Conservation (phyloP, 2,797 vertebrate genomes). For the Coilia nasus region DNA sequence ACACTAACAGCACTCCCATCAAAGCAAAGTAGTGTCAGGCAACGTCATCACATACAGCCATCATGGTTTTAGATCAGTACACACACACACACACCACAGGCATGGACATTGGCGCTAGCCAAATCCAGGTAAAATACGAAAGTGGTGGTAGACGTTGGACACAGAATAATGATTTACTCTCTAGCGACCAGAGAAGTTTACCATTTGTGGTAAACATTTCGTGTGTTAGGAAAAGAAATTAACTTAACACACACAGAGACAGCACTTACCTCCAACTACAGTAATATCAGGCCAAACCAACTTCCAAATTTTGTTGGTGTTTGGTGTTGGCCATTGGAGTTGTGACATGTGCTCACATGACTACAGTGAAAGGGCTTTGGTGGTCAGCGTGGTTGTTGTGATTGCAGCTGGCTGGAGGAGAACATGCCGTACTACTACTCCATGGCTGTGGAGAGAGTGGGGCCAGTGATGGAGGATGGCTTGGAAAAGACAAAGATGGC, state of each 20-base stretch:
- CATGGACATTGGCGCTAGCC: too few relatives aligned
- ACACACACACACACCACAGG: too few relatives aligned
- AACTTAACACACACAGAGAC: neutral
- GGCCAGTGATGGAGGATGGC: conserved; percentile 76
- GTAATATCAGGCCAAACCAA: neutral
- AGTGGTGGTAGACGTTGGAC: too few relatives aligned
- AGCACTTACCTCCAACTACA: neutral
- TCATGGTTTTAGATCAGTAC: too few relatives aligned
- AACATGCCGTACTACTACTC: conserved; percentile 80
- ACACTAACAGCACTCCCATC: too few relatives aligned
- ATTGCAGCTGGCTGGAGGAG: conserved; percentile 83
- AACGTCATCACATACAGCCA: too few relatives aligned
- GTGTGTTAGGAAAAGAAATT: too few relatives aligned
- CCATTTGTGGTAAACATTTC: too few relatives aligned
- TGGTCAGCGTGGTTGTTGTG: neutral
- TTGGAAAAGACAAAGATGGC: conserved; percentile 65
- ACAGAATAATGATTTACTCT: too few relatives aligned
- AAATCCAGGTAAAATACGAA: too few relatives aligned
- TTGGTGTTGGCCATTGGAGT: neutral
- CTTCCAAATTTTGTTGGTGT: neutral
- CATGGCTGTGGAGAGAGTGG: conserved; percentile 61
- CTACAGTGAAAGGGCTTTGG: neutral
- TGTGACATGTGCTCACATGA: neutral
- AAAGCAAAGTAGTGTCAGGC: too few relatives aligned
- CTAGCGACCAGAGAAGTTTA: too few relatives aligned